phyloP scores from a whole-genome alignment of 2,797 vertebrate genomes.

The Characodon lateralis region DNA sequence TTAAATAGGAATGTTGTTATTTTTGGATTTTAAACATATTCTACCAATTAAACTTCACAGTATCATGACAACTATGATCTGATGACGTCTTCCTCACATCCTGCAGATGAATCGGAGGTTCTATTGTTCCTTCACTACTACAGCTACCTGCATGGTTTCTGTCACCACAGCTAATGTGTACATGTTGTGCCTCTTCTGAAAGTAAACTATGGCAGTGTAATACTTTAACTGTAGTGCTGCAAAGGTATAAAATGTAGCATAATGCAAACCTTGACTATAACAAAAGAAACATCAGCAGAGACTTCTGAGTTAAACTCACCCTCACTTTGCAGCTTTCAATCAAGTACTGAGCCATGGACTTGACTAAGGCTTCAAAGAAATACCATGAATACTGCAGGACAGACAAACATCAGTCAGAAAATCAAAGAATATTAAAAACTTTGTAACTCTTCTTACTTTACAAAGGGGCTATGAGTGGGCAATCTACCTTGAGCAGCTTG shows the following conservation, averaged over 20 bases:
- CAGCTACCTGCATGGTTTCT: neutral
- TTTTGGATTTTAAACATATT: conserved; percentile 51
- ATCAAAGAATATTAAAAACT: neutral
- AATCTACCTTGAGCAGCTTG: conserved; percentile 95
- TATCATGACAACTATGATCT: conserved; percentile 15
- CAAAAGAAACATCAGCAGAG: conserved; percentile 18
- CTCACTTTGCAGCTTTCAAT: conserved; percentile 95
- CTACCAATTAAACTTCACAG: conserved; percentile 48
- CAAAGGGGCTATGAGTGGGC: neutral
- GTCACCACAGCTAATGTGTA: neutral
- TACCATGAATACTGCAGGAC: conserved; percentile 95
- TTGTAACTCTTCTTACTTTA: neutral
- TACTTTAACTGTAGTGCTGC: conserved; percentile 38
- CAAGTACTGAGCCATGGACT: conserved; percentile 98
- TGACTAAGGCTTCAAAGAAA: conserved; percentile 97
- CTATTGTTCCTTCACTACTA: neutral
- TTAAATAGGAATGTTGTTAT: conserved; percentile 21
- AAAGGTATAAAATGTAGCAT: conserved; percentile 54
- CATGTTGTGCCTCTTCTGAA: neutral
- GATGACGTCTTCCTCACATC: neutral
- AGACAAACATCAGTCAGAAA: conserved; percentile 52
- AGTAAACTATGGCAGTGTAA: conserved; percentile 2
- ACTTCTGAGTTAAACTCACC: conserved; percentile 77
- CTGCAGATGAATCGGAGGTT: neutral
- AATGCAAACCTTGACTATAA: conserved; percentile 34